phyloP scores from a whole-genome alignment of 2,113 vertebrate species.

The Eurystomus gularis region DNA sequence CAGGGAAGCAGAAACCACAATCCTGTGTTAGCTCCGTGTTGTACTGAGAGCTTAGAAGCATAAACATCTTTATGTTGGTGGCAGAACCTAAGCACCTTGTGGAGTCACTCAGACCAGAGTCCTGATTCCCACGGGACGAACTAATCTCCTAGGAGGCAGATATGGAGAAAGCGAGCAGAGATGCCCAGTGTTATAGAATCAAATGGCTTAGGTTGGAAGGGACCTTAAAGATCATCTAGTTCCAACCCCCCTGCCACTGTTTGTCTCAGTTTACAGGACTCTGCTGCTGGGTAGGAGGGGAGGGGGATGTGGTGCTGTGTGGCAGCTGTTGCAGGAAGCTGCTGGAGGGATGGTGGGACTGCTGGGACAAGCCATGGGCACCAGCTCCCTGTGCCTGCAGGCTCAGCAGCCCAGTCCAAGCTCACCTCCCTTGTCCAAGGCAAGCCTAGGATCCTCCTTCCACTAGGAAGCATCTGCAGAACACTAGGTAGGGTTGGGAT shows the following conservation, averaged over 20 bases:
- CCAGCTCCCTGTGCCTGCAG: accelerated
- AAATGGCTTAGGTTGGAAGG: no score
- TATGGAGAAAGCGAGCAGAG: not conserved
- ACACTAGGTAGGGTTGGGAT: not conserved
- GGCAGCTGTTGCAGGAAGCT: not conserved
- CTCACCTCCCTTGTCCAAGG: accelerated
- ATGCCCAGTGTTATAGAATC: accelerated
- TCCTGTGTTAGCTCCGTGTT: not conserved
- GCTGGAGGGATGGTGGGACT: not conserved
- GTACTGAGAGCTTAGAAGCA: not conserved
- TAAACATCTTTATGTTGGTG: accelerated
- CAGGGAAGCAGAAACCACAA: not conserved
- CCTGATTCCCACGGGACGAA: accelerated
- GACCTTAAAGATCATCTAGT: no score
- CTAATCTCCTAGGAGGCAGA: not conserved
- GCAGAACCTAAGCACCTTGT: not conserved
- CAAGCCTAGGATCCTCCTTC: not conserved
- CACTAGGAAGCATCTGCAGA: not conserved
- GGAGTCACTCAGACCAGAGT: not conserved
- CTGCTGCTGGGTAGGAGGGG: not conserved
- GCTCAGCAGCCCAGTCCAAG: not conserved
- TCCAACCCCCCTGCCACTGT: no score
- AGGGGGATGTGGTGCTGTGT: accelerated
- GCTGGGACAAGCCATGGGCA: accelerated
- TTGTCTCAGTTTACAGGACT: accelerated